phyloP scores from a whole-genome alignment of 2,113 vertebrate species.

The Corythornis cristatus region DNA sequence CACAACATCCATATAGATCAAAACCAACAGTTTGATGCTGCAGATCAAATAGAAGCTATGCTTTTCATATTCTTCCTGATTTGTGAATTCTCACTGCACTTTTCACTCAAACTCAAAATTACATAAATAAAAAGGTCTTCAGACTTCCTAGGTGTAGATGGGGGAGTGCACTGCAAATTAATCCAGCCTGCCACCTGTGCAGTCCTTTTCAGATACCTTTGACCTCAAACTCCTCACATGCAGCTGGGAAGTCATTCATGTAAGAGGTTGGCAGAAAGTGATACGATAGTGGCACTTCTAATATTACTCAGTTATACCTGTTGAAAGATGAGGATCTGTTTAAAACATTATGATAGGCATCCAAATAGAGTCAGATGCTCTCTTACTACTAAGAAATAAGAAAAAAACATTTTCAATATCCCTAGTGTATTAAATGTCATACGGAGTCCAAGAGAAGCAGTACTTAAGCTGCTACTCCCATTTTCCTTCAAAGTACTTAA shows the following conservation, averaged over 20 bases:
- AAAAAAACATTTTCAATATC: not conserved
- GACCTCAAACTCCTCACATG: not conserved
- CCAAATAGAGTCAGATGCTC: not conserved
- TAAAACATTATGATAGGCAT: not conserved
- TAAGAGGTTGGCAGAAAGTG: not conserved
- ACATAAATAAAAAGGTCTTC: not conserved
- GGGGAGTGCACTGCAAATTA: not conserved
- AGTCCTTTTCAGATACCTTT: not conserved
- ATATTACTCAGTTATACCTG: accelerated
- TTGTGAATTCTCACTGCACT: not conserved
- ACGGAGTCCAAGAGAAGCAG: not conserved
- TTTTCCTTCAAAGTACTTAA: not conserved
- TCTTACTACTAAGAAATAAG: not conserved
- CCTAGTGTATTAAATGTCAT: not conserved
- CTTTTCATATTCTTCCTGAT: not conserved
- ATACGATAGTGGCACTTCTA: accelerated
- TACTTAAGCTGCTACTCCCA: not conserved
- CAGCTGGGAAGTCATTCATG: not conserved
- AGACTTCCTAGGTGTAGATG: accelerated
- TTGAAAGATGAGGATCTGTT: not conserved
- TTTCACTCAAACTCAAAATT: not conserved
- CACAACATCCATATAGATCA: not conserved
- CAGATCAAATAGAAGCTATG: not conserved
- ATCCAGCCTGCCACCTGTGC: not conserved
- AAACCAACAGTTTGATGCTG: not conserved